Percentiles rank a stretch among this genome's conserved stretches.
phyloP scores from a whole-genome alignment of 2,888 invertebrate species.

The Hydriomena furcata region DNA sequence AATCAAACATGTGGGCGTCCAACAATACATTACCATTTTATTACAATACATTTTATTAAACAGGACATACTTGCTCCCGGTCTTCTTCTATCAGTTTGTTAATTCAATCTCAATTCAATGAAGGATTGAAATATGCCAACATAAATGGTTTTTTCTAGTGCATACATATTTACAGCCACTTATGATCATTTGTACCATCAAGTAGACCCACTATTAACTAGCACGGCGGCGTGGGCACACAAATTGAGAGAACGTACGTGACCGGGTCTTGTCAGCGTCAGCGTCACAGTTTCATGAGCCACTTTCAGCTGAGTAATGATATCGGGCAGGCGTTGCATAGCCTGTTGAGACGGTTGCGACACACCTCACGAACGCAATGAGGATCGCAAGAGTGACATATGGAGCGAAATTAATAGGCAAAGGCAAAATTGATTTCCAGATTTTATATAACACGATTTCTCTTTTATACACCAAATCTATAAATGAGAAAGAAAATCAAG shows the following conservation, averaged over 20 bases:
- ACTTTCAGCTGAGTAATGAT: constrained; percentile 67
- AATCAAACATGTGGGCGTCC: too few species aligned
- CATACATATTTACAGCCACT: constrained; percentile 22
- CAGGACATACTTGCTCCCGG: too few species aligned
- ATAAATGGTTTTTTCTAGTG: too few species aligned
- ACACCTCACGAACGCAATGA: constrained; percentile 33
- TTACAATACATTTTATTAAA: too few species aligned
- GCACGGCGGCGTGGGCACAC: constrained; percentile 40
- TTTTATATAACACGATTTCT: neutral
- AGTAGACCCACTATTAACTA: constrained; percentile 41
- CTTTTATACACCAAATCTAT: too few species aligned
- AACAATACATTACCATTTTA: too few species aligned
- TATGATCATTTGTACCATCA: constrained; percentile 33
- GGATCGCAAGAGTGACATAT: neutral
- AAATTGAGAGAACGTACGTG: constrained; percentile 60
- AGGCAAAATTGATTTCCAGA: neutral
- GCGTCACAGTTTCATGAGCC: constrained; percentile 66
- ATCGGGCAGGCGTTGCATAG: constrained; percentile 51
- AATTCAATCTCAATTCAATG: neutral
- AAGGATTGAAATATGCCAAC: neutral
- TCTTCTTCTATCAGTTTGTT: too few species aligned
- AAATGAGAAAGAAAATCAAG: too few species aligned
- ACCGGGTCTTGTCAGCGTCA: constrained; percentile 64
- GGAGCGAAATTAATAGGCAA: neutral
- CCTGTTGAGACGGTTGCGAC: constrained; percentile 37